Evolutionary conservation across 2,888 invertebrate genomes (phyloP).

Genomic region (Xiphydria camelus): DNA sequence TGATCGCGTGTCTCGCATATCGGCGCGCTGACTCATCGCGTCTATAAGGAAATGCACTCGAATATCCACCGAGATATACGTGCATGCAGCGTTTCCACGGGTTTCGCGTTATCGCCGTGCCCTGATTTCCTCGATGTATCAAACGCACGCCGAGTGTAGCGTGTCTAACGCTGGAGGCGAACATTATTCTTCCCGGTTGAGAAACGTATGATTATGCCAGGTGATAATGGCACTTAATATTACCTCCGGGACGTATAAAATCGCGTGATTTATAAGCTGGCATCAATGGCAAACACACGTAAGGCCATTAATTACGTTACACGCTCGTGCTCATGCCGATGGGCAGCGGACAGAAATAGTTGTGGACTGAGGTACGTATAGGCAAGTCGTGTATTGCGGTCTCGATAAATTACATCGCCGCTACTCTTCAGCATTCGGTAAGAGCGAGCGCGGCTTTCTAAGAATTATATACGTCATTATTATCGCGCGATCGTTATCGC

Average conservation of each 20-base stretch:
- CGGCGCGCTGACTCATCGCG: too few species aligned
- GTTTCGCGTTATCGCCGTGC: too few species aligned
- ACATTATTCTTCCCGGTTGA: slow-evolving; percentile 12
- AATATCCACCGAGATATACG: too few species aligned
- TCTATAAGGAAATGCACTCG: too few species aligned
- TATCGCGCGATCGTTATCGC: slow-evolving; percentile 5
- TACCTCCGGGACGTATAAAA: slow-evolving; percentile 16
- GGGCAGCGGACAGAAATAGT: slow-evolving; percentile 9
- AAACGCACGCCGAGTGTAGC: too few species aligned
- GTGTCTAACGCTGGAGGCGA: not conserved
- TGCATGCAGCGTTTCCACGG: too few species aligned
- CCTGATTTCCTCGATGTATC: too few species aligned
- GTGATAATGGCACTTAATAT: slow-evolving; percentile 17
- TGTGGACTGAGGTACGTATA: not conserved
- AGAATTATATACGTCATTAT: slow-evolving; percentile 19
- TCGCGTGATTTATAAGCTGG: slow-evolving; percentile 23
- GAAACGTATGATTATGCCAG: slow-evolving; percentile 18
- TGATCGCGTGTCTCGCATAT: too few species aligned
- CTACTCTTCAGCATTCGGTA: slow-evolving; percentile 9
- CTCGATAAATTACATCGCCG: slow-evolving; percentile 10
- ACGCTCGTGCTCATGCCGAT: slow-evolving; percentile 18
- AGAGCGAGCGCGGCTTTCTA: slow-evolving; percentile 14
- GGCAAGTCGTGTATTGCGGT: not conserved
- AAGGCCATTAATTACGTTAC: slow-evolving; percentile 27
- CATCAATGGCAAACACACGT: slow-evolving; percentile 24